These are phyloP conservation scores for Theonella swinhoei DNA, from an alignment of 37 sponge, comb jelly and placozoan species.

Conservation along the genomic window DNA sequence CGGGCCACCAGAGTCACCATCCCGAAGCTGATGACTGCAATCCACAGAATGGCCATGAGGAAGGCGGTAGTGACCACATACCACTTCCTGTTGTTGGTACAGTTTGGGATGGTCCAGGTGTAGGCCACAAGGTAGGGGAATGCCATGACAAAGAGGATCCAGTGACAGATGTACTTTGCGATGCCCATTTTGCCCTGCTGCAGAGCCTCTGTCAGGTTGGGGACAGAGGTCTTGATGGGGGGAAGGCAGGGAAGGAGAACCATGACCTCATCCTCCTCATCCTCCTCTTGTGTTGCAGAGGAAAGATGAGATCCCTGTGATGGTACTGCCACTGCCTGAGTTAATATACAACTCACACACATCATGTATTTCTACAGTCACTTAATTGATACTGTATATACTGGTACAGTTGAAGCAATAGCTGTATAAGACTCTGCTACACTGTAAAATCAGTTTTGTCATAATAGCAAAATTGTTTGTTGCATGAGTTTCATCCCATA, in stretches of 20 bases:
- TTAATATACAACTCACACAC: too few relatives aligned
- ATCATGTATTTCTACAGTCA: too few relatives aligned
- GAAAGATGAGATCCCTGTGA: too few relatives aligned
- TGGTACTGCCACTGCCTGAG: too few relatives aligned
- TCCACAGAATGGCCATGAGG: constrained; percentile 80
- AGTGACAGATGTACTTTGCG: constrained; percentile 53
- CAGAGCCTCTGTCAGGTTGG: constrained; percentile 22
- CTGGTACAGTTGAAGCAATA: too few relatives aligned
- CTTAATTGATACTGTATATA: too few relatives aligned
- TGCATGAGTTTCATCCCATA: too few relatives aligned
- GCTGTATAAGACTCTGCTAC: too few relatives aligned
- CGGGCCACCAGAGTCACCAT: constrained; percentile 76
- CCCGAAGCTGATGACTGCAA: constrained; percentile 74
- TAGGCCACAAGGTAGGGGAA: constrained; percentile 78
- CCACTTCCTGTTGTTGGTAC: constrained; percentile 62
- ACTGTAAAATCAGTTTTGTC: too few relatives aligned
- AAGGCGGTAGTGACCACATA: constrained; percentile 64
- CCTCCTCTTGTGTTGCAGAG: too few relatives aligned
- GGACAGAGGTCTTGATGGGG: constrained; percentile 55
- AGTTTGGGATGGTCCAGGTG: constrained; percentile 90
- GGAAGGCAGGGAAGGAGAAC: constrained; percentile 58
- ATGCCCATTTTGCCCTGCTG: constrained; percentile 31
- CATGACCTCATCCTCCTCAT: constrained; percentile 33
- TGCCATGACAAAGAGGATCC: constrained; percentile 70
- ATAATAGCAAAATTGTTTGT: too few relatives aligned